Evolutionary conservation across 2,113 vertebrate genomes (phyloP).

Genomic region (Microcebus griseorufus): DNA sequence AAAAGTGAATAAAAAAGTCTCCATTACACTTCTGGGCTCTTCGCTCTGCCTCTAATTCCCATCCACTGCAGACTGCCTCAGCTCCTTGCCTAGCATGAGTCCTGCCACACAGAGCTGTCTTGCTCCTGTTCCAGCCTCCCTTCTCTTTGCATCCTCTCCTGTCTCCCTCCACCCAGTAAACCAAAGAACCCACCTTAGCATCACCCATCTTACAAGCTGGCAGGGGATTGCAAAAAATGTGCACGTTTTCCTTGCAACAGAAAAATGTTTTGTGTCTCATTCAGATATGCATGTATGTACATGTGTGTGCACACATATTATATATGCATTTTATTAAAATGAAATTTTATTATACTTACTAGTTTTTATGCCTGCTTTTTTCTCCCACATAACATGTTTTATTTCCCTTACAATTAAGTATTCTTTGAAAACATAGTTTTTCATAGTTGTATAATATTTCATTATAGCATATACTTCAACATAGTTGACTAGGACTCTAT

Average conservation of each 20-base stretch:
- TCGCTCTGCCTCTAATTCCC: not conserved
- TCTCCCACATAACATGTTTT: not conserved
- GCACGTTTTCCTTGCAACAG: not conserved
- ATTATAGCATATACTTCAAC: not conserved
- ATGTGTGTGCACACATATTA: not conserved
- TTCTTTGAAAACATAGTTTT: slow-evolving; percentile 16
- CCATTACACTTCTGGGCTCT: not conserved
- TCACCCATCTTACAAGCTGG: not conserved
- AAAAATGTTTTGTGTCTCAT: not conserved
- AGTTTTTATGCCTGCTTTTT: not conserved
- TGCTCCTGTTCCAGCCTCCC: not conserved
- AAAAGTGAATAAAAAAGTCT: not conserved
- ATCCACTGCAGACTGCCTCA: not conserved
- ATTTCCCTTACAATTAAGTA: not conserved
- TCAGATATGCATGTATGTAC: not conserved
- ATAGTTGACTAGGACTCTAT: not conserved
- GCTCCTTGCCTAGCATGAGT: not conserved
- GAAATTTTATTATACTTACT: not conserved
- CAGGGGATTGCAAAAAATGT: not conserved
- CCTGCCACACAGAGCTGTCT: not conserved
- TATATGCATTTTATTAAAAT: not conserved
- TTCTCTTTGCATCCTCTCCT: not conserved
- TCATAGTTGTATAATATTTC: not conserved
- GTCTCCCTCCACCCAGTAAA: not conserved
- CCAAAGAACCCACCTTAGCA: not conserved